Conservation (phyloP, 2,113 vertebrate genomes). For the Campylomormyrus tamandua region DNA sequence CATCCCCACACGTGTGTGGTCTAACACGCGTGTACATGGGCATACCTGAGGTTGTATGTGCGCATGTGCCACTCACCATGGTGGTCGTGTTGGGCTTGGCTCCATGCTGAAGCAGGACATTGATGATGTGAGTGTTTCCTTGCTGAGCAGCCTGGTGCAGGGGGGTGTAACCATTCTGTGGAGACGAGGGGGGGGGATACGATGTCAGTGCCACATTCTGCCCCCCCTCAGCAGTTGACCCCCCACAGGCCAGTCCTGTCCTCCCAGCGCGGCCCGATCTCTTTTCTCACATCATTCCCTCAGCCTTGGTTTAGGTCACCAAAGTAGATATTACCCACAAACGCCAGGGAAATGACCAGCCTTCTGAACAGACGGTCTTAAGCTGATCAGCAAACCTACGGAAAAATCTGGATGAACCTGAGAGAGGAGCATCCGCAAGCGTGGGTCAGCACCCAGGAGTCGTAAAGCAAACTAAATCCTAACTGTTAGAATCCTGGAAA, state of each 20-base stretch:
- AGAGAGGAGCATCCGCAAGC: not conserved
- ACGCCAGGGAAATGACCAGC: not conserved
- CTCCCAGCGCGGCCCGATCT: not conserved
- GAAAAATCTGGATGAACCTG: not conserved
- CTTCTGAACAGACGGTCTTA: not conserved
- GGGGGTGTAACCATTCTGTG: constrained; percentile 90
- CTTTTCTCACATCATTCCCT: not conserved
- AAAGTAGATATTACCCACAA: not conserved
- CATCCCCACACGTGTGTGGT: not conserved
- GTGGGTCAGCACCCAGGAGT: not conserved
- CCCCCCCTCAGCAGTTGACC: not conserved
- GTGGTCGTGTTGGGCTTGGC: constrained; percentile 90
- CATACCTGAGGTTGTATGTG: too few species aligned
- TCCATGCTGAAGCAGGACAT: constrained; percentile 81
- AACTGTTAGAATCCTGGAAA: not conserved
- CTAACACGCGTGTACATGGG: too few species aligned
- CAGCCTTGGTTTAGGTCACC: not conserved
- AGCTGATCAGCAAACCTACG: not conserved
- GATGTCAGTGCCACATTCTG: not conserved
- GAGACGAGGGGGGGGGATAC: not conserved
- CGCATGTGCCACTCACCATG: constrained; percentile 59
- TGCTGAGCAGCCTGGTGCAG: constrained; percentile 96
- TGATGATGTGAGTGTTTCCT: constrained; percentile 96
- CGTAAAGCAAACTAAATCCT: not conserved
- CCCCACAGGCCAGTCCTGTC: not conserved